Conservation (phyloP, 2,113 vertebrate species). For the Apaloderma vittatum region DNA sequence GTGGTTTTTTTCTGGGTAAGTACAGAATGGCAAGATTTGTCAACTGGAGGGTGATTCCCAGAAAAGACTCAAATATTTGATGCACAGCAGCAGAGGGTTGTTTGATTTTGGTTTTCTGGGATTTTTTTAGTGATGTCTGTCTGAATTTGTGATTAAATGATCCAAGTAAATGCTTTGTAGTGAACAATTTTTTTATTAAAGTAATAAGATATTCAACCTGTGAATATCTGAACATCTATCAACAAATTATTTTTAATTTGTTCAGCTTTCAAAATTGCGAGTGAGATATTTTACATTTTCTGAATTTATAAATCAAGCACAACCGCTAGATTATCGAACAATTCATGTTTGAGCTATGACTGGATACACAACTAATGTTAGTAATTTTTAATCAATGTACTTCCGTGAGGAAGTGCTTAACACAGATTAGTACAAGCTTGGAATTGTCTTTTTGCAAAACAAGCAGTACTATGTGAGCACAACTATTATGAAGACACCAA, state of each 20-base stretch:
- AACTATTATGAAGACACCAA: not conserved
- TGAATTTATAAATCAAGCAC: not conserved
- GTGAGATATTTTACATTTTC: not conserved
- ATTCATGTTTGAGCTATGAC: not conserved
- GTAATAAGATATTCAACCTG: not conserved
- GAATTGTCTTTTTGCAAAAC: not conserved
- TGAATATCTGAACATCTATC: not conserved
- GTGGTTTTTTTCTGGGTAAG: not conserved
- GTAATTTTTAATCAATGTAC: not conserved
- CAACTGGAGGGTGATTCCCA: not conserved
- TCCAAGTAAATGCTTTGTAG: not conserved
- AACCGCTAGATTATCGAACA: not conserved
- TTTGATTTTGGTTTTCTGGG: not conserved
- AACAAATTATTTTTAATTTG: not conserved
- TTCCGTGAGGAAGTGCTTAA: no score
- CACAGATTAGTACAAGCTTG: not conserved
- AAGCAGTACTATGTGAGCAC: not conserved
- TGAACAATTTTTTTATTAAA: not conserved
- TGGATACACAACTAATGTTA: not conserved
- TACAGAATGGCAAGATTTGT: not conserved
- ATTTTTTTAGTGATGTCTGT: fast-evolving
- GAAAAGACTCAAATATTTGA: not conserved
- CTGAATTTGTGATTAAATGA: not conserved
- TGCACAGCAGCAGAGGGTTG: fast-evolving
- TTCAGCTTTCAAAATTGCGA: not conserved